Percentiles rank a stretch among this genome's conserved stretches.
Evolutionary conservation across 2,888 invertebrate genomes (phyloP).

Genomic region (Lissonota sp.): DNA sequence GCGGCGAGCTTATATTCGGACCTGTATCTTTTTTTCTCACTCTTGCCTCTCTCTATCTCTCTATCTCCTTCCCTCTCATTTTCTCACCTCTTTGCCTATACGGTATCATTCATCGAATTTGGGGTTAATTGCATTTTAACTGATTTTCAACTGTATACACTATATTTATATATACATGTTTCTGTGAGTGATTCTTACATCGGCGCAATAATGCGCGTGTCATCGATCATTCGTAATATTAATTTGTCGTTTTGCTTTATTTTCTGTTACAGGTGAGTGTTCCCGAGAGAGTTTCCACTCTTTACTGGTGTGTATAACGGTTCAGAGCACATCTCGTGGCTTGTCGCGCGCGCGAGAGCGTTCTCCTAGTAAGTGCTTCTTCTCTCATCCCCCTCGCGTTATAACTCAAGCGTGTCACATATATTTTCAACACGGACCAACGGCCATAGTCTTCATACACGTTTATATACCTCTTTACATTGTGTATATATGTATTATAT

Average conservation of each 20-base stretch:
- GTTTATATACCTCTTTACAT: not conserved
- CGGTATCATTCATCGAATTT: conserved; percentile 39
- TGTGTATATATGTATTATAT: conserved; percentile 7
- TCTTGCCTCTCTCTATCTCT: conserved; percentile 17
- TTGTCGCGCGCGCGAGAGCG: conserved; percentile 52
- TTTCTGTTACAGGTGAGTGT: conserved; percentile 68
- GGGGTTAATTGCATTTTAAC: conserved; percentile 57
- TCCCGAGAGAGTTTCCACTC: conserved; percentile 62
- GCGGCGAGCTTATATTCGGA: conserved; percentile 26
- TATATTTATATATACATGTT: not conserved
- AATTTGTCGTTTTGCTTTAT: conserved; percentile 57
- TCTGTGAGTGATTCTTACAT: too few species aligned
- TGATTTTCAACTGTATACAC: conserved; percentile 31
- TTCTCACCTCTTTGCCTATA: conserved; percentile 6
- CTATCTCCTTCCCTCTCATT: not conserved
- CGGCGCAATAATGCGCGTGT: not conserved
- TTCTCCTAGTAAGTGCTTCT: conserved; percentile 66
- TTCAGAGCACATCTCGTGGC: conserved; percentile 57
- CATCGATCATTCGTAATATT: conserved; percentile 51
- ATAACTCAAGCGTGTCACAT: conserved; percentile 62
- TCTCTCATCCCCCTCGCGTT: conserved; percentile 62
- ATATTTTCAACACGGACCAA: conserved; percentile 48
- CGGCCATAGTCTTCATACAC: conserved; percentile 39
- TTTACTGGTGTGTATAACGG: conserved; percentile 58
- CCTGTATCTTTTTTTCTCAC: conserved; percentile 20